A percentile compares a stretch with the other conserved stretches of the same genome.
Conservation (phyloP, 1,140 invertebrate genomes). For the Muscidifurax raptorellus region DNA sequence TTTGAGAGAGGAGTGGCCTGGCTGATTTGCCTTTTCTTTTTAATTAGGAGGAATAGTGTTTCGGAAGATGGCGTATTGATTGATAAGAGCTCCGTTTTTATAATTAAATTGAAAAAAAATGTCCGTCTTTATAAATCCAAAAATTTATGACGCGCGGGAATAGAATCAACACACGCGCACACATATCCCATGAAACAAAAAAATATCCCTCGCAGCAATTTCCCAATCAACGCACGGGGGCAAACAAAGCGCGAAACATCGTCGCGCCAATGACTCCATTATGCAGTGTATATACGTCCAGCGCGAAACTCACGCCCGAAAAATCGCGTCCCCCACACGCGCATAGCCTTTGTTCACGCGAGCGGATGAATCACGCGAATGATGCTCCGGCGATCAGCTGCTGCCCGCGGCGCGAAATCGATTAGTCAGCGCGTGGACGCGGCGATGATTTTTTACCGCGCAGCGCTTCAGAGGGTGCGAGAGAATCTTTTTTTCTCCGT, state of each 20-base stretch:
- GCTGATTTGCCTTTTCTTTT: not conserved
- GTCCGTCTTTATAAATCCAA: too few relatives aligned
- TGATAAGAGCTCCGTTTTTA: too few relatives aligned
- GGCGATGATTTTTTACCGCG: conserved; percentile 43
- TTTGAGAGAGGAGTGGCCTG: not conserved
- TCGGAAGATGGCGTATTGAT: too few relatives aligned
- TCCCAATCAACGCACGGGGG: too few relatives aligned
- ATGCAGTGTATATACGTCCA: not conserved
- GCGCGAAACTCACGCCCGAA: not conserved
- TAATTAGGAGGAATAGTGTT: too few relatives aligned
- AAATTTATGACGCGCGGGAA: too few relatives aligned
- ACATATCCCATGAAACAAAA: too few relatives aligned
- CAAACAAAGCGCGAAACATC: not conserved
- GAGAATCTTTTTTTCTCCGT: not conserved
- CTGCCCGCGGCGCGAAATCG: conserved; percentile 30
- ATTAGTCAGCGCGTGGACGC: conserved; percentile 40
- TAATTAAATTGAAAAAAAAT: too few relatives aligned
- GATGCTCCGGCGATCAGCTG: conserved; percentile 41
- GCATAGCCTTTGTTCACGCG: conserved; percentile 30
- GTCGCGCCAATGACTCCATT: not conserved
- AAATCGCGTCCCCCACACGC: not conserved
- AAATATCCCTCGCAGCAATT: too few relatives aligned
- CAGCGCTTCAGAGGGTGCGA: not conserved
- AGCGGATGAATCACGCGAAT: conserved; percentile 39
- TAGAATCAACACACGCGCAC: too few relatives aligned